phyloP scores from a whole-genome alignment of 2,888 invertebrate species.

The Synergus umbraculus region DNA sequence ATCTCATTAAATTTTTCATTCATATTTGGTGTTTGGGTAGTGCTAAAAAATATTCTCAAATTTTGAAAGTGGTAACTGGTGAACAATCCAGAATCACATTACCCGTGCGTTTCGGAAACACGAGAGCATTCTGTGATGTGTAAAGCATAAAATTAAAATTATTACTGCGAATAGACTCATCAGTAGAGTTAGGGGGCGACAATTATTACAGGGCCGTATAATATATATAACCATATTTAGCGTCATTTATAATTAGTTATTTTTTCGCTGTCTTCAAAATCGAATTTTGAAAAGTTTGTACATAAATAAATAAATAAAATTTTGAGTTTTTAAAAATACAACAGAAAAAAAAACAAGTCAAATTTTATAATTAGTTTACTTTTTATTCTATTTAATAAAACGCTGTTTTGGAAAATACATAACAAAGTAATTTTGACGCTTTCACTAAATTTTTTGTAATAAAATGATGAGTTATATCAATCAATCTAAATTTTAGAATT shows the following conservation, averaged over 20 bases:
- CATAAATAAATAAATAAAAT: too few relatives aligned
- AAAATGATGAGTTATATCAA: not conserved
- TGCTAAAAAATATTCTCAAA: constrained; percentile 12
- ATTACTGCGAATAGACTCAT: not conserved
- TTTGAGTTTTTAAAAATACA: not conserved
- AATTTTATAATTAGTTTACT: not conserved
- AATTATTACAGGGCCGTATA: constrained; percentile 6
- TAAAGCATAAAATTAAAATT: not conserved
- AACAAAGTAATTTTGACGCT: not conserved
- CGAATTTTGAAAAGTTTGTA: too few relatives aligned
- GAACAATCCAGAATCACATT: constrained; percentile 3
- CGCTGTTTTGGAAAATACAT: not conserved
- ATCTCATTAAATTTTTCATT: not conserved
- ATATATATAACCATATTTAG: not conserved
- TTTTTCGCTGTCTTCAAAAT: too few relatives aligned
- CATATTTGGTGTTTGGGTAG: constrained; percentile 12
- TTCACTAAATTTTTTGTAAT: not conserved
- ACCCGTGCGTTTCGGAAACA: constrained; percentile 26
- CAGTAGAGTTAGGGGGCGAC: not conserved
- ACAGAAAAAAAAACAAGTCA: not conserved
- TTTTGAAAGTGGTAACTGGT: constrained; percentile 11
- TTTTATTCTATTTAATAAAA: not conserved
- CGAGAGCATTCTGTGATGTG: constrained; percentile 20
- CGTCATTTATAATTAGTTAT: too few relatives aligned
- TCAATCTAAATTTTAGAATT: not conserved